A percentile compares a stretch with the other conserved stretches of the same genome.
Conservation (phyloP, 1,140 invertebrate genomes). For the Lepidurus packardi region DNA sequence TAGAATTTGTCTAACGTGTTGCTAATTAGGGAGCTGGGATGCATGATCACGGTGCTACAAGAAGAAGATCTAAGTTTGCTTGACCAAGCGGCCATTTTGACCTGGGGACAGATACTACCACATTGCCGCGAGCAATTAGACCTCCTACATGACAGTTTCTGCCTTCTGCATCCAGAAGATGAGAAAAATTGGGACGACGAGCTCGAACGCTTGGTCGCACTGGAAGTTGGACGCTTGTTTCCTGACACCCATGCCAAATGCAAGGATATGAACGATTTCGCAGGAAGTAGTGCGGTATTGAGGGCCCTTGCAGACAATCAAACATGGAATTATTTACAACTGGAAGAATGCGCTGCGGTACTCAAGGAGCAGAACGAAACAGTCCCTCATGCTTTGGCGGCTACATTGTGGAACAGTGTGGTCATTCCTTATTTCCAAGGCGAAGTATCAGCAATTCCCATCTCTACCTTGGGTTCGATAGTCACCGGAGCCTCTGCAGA, state of each 20-base stretch:
- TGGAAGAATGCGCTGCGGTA: background rate
- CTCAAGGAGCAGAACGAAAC: background rate
- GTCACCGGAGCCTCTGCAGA: background rate
- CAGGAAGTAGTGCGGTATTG: background rate
- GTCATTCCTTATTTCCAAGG: background rate
- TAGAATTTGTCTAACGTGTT: background rate
- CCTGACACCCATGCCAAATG: background rate
- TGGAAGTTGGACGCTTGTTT: background rate
- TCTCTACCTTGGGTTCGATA: background rate
- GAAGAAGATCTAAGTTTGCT: background rate
- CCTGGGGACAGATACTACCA: background rate
- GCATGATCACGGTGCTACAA: background rate
- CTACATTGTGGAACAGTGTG: background rate
- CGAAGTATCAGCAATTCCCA: background rate
- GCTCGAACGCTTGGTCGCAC: background rate
- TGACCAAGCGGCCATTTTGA: background rate
- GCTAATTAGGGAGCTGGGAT: background rate
- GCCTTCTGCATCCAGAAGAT: background rate
- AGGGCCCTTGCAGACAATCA: background rate
- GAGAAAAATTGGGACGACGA: background rate
- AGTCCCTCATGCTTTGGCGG: background rate
- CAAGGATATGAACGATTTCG: background rate
- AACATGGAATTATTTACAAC: background rate
- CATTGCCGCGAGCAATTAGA: background rate
- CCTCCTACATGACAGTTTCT: background rate